Percentiles rank a stretch among this genome's conserved stretches.
phyloP scores from a whole-genome alignment of 1,140 invertebrate genomes.

The Rhyzopertha dominica region DNA sequence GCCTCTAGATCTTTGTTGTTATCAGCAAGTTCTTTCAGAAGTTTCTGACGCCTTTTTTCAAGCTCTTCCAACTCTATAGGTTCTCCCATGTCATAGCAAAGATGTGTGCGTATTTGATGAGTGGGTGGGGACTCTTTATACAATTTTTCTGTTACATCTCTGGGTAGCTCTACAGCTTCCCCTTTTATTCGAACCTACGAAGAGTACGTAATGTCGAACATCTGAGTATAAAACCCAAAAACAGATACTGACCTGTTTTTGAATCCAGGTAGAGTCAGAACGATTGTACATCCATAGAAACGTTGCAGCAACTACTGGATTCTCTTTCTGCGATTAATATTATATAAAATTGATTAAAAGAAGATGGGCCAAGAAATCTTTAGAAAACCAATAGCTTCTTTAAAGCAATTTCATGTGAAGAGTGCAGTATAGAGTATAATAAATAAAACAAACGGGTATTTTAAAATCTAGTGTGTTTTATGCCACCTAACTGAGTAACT shows the following conservation, averaged over 20 bases:
- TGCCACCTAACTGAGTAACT: background rate
- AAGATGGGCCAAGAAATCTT: no score
- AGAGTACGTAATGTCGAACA: background rate
- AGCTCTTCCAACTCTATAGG: constrained; percentile 21
- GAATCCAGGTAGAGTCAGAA: constrained; percentile 37
- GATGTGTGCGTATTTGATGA: constrained; percentile 20
- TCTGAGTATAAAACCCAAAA: background rate
- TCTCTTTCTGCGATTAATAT: constrained; percentile 40
- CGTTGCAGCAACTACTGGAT: constrained; percentile 48
- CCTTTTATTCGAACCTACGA: constrained; percentile 24
- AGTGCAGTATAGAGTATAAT: no score
- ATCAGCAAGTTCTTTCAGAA: constrained; percentile 19
- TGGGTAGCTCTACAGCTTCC: constrained; percentile 11
- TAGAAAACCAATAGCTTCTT: no score
- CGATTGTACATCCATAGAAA: constrained; percentile 48
- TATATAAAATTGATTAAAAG: constrained; percentile 7
- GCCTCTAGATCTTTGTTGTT: constrained; percentile 14
- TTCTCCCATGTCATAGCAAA: constrained; percentile 20
- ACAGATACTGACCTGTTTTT: constrained; percentile 43
- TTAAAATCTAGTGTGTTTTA: background rate
- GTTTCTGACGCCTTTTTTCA: constrained; percentile 23
- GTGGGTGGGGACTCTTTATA: constrained; percentile 14
- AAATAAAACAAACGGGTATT: constrained; percentile 6
- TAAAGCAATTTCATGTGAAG: no score
- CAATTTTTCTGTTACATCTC: constrained; percentile 14